Evolutionary conservation across 2,797 vertebrate species (phyloP), one percentile per base, ranked within the genome.

Genomic region (Pitangus sulphuratus): DNA sequence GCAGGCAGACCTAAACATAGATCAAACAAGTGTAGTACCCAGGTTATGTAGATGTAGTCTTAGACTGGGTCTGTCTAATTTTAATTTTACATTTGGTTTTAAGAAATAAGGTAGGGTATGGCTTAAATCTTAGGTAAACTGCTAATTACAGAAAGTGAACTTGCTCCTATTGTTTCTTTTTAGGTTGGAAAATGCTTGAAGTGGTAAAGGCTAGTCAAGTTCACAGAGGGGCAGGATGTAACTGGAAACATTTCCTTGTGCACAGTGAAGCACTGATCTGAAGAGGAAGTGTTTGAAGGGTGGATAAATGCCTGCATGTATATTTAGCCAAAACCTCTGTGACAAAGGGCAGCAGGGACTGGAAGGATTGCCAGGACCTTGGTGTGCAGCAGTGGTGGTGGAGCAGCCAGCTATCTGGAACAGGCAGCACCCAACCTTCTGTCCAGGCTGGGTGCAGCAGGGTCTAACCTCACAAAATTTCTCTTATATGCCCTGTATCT

Each of bases 281-380:
- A 56, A 78, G 76, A 78, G 95, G 96, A 94, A 96, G 51, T 48
- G 65, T 62, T 45, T 91, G 92, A 92, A 94, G 66, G 69, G 87
- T 93, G 94, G 94, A 95, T 92, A 80, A 96, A 84, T 84, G 76
- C 53, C 54, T 64, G 51, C 0, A 6, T 76, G 82, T 94, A 91
- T 96, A 91, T 94, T 91, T 97, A 96, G 79, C 76, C 47, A 87
- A 82, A 87, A 72, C 19, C 56, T 93, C 81, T 33, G 5, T 80
- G 87, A 80, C 76, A 87, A 76, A 86, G 61, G 91, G 84, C 92
- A 80, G 47, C 58, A 47, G 69, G 65, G 87, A 16, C 77, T 81
- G 44, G 61, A 88, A 78, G 74, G 26, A 12, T 48, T 81, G n/a
- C 51, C 60, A 53, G 74, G 33, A 39, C 26, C 35, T 51, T 10